phyloP scores from a whole-genome alignment of 2,888 invertebrate species.

The Trichopoda pennipes region DNA sequence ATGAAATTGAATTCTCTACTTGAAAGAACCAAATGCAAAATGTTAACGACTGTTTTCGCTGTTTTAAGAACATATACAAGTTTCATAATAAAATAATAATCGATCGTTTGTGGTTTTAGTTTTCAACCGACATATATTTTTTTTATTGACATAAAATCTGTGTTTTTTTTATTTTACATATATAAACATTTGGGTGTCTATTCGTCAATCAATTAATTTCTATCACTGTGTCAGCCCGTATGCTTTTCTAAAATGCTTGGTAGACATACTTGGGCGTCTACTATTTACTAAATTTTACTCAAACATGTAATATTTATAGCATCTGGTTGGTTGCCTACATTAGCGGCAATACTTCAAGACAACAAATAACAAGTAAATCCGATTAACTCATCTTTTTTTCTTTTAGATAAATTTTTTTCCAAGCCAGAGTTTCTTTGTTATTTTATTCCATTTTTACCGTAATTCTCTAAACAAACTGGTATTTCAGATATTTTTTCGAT shows the following conservation, averaged over 20 bases:
- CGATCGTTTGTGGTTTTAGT: constrained; percentile 35
- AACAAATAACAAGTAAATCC: constrained; percentile 58
- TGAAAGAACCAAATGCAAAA: constrained; percentile 2
- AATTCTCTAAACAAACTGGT: constrained; percentile 7
- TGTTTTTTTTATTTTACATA: neutral
- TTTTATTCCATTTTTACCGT: constrained; percentile 6
- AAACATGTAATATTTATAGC: constrained; percentile 10
- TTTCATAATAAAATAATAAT: constrained; percentile 16
- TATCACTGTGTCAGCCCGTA: neutral
- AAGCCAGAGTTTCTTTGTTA: constrained; percentile 20
- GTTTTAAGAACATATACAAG: constrained; percentile 11
- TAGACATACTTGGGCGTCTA: constrained; percentile 18
- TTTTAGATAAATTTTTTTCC: neutral
- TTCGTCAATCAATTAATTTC: constrained; percentile 27
- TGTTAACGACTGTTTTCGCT: neutral
- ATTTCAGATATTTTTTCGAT: neutral
- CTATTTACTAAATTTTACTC: constrained; percentile 1
- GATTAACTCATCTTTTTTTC: constrained; percentile 61
- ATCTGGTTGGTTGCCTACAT: constrained; percentile 51
- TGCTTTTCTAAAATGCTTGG: constrained; percentile 20
- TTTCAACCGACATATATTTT: constrained; percentile 13
- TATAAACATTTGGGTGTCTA: constrained; percentile 2
- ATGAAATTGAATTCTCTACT: constrained; percentile 1
- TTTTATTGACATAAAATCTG: constrained; percentile 24
- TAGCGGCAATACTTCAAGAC: constrained; percentile 54